phyloP scores from a whole-genome alignment of 2,888 invertebrate species.

The Acanthosepion pharaonis region DNA sequence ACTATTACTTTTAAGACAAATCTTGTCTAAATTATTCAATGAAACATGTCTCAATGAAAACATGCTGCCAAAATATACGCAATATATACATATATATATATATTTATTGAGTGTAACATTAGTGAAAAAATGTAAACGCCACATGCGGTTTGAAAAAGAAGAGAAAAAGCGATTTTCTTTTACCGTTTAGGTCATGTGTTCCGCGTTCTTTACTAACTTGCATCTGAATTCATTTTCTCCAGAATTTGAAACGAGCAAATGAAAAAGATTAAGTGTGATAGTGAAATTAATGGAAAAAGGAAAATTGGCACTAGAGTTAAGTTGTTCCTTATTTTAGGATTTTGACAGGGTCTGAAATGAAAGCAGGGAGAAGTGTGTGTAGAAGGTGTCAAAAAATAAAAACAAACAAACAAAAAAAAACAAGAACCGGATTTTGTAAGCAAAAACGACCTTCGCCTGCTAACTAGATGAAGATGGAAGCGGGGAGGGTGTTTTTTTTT shows the following conservation, averaged over 20 bases:
- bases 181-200: too few relatives aligned
- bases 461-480: not conserved
- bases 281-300: too few relatives aligned
- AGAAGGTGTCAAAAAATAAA: not conserved
- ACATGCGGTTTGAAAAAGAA: too few relatives aligned
- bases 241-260: not conserved
- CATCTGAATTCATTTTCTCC: not conserved
- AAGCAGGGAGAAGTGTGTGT: not conserved
- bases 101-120: too few relatives aligned
- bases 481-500: not conserved
- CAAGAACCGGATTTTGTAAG: not conserved
- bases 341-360: not conserved
- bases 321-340: not conserved
- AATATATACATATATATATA: too few relatives aligned
- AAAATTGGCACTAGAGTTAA: not conserved
- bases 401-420: accelerated
- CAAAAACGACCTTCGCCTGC: not conserved
- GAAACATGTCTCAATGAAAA: too few relatives aligned
- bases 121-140: too few relatives aligned
- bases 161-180: too few relatives aligned
- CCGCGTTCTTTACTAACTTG: not conserved
- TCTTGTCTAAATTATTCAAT: too few relatives aligned
- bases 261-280: not conserved
- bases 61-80: too few relatives aligned
- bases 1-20: too few relatives aligned